Evolutionary conservation across 1,140 invertebrate species (phyloP), one percentile per base, ranked within the genome.

Genomic region (Camponotus pennsylvanicus): DNA sequence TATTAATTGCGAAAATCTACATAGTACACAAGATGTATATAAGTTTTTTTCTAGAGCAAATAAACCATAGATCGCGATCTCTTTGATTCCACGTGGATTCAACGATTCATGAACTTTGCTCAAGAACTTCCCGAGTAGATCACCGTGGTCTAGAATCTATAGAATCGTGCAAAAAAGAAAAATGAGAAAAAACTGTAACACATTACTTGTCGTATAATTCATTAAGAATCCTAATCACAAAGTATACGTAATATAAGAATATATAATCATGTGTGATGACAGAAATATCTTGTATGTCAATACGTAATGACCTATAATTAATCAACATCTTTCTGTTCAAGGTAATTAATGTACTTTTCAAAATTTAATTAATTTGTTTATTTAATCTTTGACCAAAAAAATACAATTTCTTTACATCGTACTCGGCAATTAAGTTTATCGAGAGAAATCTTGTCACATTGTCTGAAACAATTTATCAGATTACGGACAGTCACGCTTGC

Each of bases 81-180:
- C 6, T 15, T 3, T 3, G 3, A 11, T 21, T 18, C 3, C 15
- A 21, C 5, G 8, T 13, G 11, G 15, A 15, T 45, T 59, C 21
- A 15, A 27, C n/a, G 71, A 86, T 67, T 52, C 2, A 3, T 40
- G 18, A 21, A 34, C 52, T 59, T 80, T 83, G 18, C 40, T 2
- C n/a, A 86, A 66, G 49, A 79, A n/a, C 18, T 13, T 49, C 61
- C 15, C 59, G 6, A 82, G 64, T 86, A 34, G 87, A 90, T 91
- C 82, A 18, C 91, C 85, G 66, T 91, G 86, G 70, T 86, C 88
- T 63, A 89, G 90, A 91, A 90, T 90, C 11, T 75, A 15, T 21
- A 34, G 45, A 21, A 45, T 21, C 49, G 9, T 15, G 11, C 9
- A 49, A 78, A 52, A 78, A 52, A 49, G 21, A 52, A 37, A 63